A percentile compares a stretch with the other conserved stretches of the same genome.
Conservation (phyloP, 2,888 invertebrate species). For the Homarus gammarus region DNA sequence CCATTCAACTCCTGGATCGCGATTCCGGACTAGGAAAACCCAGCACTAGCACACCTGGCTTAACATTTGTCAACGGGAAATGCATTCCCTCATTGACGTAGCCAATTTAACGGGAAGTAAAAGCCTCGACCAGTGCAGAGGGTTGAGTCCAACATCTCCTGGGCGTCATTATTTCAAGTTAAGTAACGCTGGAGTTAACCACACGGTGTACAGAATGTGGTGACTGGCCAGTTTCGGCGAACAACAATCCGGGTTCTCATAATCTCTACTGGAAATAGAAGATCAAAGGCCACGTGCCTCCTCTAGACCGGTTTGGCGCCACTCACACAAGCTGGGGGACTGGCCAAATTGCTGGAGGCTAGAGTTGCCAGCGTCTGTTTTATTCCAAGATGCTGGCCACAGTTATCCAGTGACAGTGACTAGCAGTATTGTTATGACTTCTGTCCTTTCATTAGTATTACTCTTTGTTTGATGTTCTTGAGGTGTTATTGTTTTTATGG, state of each 20-base stretch:
- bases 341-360: no score
- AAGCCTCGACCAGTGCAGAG: background rate
- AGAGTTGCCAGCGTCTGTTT: no score
- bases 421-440: no score
- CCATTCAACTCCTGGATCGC: background rate
- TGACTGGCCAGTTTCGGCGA: background rate
- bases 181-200: background rate
- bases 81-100: background rate
- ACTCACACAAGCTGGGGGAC: no score
- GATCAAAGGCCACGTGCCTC: background rate
- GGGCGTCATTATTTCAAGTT: background rate
- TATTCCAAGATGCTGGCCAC: no score
- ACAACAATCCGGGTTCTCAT: background rate
- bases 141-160: no score
- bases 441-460: no score
- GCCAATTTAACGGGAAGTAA: background rate
- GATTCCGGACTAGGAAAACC: background rate
- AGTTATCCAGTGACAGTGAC: no score
- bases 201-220: background rate
- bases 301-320: no score
- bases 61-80: background rate
- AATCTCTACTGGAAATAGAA: background rate
- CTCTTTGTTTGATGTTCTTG: no score
- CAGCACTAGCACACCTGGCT: background rate
- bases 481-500: no score